Percentiles rank a stretch among this genome's conserved stretches.
phyloP scores from a whole-genome alignment of 1,140 invertebrate genomes.

The Caenorhabditis tropicalis region DNA sequence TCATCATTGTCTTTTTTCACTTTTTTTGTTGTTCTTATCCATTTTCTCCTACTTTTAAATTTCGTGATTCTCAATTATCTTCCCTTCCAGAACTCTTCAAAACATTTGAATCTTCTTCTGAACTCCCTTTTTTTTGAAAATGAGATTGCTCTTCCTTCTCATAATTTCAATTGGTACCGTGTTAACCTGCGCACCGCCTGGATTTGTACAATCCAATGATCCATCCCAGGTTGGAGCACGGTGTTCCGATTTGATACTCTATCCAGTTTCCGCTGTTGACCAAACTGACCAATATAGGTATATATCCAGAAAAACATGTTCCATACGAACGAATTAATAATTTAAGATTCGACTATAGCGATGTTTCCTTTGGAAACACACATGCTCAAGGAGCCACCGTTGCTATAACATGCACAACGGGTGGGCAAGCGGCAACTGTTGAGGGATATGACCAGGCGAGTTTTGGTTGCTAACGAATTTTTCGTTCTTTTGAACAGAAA shows the following conservation, averaged over 20 bases:
- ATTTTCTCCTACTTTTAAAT: no score
- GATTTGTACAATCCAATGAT: constrained; percentile 63
- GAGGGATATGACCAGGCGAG: constrained; percentile 71
- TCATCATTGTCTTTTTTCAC: no score
- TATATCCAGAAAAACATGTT: no score
- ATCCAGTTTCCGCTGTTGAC: constrained; percentile 71
- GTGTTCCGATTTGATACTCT: constrained; percentile 70
- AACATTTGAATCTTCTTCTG: neutral
- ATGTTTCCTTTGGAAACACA: constrained; percentile 71
- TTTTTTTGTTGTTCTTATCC: neutral
- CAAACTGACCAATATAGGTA: constrained; percentile 70
- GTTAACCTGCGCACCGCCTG: constrained; percentile 60
- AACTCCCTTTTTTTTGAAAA: neutral
- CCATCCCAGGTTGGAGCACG: constrained; percentile 66
- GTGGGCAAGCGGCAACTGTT: constrained; percentile 71
- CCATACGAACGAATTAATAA: no score
- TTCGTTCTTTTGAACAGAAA: neutral
- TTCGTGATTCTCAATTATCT: no score
- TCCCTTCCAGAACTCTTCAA: no score
- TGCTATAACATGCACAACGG: constrained; percentile 70
- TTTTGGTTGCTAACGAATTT: neutral
- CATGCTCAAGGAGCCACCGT: constrained; percentile 68
- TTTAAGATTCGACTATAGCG: constrained; percentile 70
- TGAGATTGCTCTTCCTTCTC: constrained; percentile 2
- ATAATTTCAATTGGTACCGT: neutral